Base-by-base conservation (phyloP, 2,113 vertebrate genomes). In the Antennarius striatus region DNA sequence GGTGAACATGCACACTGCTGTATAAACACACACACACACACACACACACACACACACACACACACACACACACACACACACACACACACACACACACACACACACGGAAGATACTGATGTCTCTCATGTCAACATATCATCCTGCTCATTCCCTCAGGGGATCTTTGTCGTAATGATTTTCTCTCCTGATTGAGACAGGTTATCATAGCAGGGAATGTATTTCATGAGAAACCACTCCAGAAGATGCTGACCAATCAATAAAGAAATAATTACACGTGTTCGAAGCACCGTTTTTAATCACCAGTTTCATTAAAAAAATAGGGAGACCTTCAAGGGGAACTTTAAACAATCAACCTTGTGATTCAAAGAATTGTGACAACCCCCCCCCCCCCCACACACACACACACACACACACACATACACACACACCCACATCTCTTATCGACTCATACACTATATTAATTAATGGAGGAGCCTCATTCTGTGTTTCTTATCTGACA, bases 241-340 rank as follows among this genome's bases (percentile, higher is more conserved):
- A n/a, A 71, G 71, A 83, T 86, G 89, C 83, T 88, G 83, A 83
- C 70, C 3, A 81, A 87, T 89, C 88, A 86, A 90, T 90, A 80
- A 77, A 84, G 81, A 73, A 84, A 86, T 89, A 81, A 91, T 88
- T 90, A 85, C 75, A 87, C 42, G 72, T 89, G 79, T 86, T 78
- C 83, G 82, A 84, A 88, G 80, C 71, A 80, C 45, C 76, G 69
- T 67, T 80, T 77, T 78, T 73, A 81, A 85, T 79, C 12, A 8
- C 49, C 30, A 1, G 64, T 73, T 75, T 85, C 70, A 83, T 88
- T 83, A 79, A 84, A 87, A 77, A 77, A 50, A 61, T 28, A 14
- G 36, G 22, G 50, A 70, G 52, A 59, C 51, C 58, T 72, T 81
- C 48, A 73, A 69, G 67, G 58, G 42, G 17, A 68, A 70, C 88